A percentile compares a stretch with the other conserved stretches of the same genome.
phyloP scores from a whole-genome alignment of 2,113 vertebrate genomes.

The Elaphurus davidianus region DNA sequence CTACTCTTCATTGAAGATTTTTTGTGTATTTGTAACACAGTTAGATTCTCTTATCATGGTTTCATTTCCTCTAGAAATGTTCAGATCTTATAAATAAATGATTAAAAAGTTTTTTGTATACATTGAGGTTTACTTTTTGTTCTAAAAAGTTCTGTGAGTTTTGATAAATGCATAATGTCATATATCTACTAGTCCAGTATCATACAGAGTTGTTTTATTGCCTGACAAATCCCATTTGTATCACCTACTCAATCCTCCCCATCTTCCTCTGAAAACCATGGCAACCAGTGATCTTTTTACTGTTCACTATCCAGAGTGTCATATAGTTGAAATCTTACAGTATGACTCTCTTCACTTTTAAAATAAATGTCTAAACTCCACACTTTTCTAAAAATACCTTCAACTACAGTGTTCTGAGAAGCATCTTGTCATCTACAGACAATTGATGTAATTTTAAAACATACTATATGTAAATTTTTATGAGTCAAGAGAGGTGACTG shows the following conservation, averaged over 20 bases:
- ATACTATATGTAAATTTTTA: neutral
- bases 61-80: neutral
- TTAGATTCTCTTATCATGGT: neutral
- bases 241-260: fast-evolving
- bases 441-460: neutral
- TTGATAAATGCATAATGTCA: neutral
- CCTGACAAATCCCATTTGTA: neutral
- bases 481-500: neutral
- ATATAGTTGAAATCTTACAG: neutral
- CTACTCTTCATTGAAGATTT: neutral
- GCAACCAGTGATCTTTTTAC: neutral
- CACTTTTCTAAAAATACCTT: neutral
- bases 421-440: neutral
- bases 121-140: neutral
- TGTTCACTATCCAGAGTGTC: neutral
- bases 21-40: neutral
- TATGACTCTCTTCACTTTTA: neutral
- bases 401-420: neutral
- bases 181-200: neutral
- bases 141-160: neutral
- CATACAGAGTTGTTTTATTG: neutral
- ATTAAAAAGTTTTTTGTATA: neutral
- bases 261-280: neutral
- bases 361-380: neutral
- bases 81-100: neutral